A percentile compares a stretch with the other conserved stretches of the same genome.
phyloP scores from a whole-genome alignment of 2,113 vertebrate genomes.

The Marmota monax region DNA sequence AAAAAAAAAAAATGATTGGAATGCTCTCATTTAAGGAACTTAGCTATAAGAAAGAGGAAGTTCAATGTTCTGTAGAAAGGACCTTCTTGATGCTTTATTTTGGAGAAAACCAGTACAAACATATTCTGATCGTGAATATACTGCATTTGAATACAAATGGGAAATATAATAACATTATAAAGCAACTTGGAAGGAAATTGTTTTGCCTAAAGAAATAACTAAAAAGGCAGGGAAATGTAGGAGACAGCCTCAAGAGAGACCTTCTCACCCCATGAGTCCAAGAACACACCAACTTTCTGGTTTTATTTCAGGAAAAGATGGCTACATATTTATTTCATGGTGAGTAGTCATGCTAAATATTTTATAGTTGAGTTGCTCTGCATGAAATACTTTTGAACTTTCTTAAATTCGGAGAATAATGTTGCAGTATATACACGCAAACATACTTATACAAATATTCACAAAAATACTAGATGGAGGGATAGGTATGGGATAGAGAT shows the following conservation, averaged over 20 bases:
- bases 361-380: background rate
- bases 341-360: background rate
- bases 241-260: background rate
- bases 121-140: background rate
- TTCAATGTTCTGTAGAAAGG: background rate
- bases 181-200: constrained; percentile 38
- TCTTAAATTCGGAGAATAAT: constrained; percentile 29
- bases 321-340: background rate
- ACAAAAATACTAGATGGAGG: background rate
- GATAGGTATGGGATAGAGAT: too few species aligned
- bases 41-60: background rate
- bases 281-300: background rate
- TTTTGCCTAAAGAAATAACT: constrained; percentile 46
- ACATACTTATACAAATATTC: background rate
- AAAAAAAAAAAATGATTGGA: background rate
- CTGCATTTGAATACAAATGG: background rate
- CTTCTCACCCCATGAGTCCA: constrained; percentile 30
- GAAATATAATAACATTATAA: constrained; percentile 30
- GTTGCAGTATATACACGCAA: background rate
- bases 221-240: background rate
- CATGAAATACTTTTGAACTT: background rate
- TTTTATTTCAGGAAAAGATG: constrained; percentile 38
- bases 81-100: background rate
- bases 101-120: background rate
- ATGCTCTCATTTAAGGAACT: background rate